phyloP scores from a whole-genome alignment of 2,888 invertebrate species.

The Busseola fusca region DNA sequence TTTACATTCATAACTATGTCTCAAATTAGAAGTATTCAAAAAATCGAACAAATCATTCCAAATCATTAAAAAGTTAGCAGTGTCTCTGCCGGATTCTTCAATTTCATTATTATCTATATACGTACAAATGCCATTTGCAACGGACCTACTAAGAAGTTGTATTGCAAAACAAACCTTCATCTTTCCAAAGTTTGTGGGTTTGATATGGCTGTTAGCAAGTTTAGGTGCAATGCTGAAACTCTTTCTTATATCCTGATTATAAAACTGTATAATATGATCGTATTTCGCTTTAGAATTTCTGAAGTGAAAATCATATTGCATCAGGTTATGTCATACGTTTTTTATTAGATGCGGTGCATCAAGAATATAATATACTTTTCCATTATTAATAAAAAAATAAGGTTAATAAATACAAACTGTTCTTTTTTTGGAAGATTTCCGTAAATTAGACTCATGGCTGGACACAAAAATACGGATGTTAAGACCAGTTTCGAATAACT shows the following conservation, averaged over 20 bases:
- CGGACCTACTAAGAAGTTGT: background rate
- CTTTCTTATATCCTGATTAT: background rate
- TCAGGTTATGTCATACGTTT: background rate
- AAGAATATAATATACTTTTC: background rate
- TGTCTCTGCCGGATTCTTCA: background rate
- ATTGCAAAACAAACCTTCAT: background rate
- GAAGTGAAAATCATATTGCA: slow-evolving; percentile 6
- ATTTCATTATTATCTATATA: too few species aligned
- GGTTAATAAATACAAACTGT: too few species aligned
- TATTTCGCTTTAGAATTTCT: slow-evolving; percentile 3
- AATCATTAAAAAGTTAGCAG: slow-evolving; percentile 3
- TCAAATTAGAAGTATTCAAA: slow-evolving; percentile 19
- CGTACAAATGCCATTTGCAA: too few species aligned
- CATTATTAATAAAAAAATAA: too few species aligned
- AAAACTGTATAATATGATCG: background rate
- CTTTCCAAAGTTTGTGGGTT: background rate
- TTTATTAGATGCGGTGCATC: slow-evolving; percentile 5
- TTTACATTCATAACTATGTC: slow-evolving; percentile 2
- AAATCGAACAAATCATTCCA: slow-evolving; percentile 20
- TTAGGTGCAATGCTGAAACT: background rate
- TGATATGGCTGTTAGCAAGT: background rate
- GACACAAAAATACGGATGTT: too few species aligned
- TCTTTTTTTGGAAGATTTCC: too few species aligned
- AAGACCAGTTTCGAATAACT: slow-evolving; percentile 3
- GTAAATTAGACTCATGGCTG: too few species aligned